A percentile compares a stretch with the other conserved stretches of the same genome.
Evolutionary conservation across 2,113 vertebrate species (phyloP).

Genomic region (Pholis gunnellus): DNA sequence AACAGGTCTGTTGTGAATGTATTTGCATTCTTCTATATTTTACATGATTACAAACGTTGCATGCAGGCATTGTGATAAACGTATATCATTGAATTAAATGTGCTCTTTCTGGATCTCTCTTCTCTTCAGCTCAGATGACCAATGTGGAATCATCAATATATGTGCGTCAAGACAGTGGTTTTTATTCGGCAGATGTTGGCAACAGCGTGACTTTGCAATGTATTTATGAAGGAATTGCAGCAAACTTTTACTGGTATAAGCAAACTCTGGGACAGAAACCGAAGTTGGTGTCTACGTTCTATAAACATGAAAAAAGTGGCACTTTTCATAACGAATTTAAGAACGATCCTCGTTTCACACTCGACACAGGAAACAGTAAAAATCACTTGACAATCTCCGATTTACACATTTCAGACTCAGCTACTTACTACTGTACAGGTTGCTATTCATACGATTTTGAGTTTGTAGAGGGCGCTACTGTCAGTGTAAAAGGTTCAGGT

Average conservation of each 20-base stretch:
- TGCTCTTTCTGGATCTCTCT: background rate
- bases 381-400: conserved; percentile 55
- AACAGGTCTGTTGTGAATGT: background rate
- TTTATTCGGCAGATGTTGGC: conserved; percentile 21
- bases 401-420: conserved; percentile 54
- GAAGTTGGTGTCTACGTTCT: conserved; percentile 10
- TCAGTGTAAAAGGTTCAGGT: conserved; percentile 33
- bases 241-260: conserved; percentile 57
- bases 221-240: background rate
- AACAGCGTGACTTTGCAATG: conserved; percentile 20
- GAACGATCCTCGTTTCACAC: conserved; percentile 20
- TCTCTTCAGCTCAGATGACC: conserved; percentile 3
- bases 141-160: background rate
- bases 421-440: conserved; percentile 59
- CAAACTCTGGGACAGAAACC: conserved; percentile 38
- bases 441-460: background rate
- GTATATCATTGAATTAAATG: background rate
- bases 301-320: background rate
- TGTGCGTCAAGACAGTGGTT: background rate
- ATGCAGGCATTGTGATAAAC: background rate
- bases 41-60: background rate
- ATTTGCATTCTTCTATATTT: background rate
- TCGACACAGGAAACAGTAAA: background rate
- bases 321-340: conserved; percentile 41
- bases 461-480: conserved; percentile 31